Evolutionary conservation across 2,113 vertebrate species (phyloP), one percentile per base, ranked within the genome.

Genomic region (Callospermophilus lateralis): DNA sequence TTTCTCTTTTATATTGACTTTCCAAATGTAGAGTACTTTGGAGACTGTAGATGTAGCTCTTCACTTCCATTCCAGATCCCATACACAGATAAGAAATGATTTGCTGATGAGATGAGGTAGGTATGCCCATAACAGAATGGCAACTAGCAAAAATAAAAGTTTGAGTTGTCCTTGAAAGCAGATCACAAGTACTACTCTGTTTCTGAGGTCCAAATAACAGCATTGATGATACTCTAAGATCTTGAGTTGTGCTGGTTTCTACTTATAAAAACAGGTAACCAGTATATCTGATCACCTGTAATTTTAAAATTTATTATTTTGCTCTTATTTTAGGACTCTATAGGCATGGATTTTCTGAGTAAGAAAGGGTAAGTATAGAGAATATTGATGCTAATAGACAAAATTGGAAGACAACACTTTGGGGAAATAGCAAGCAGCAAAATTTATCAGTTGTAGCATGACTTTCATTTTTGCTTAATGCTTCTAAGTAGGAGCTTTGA

Each of bases 261-360:
- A 81, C 6, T 17, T 55, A 55, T 30, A 30, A 65, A 65, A 32
- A 87, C 16, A 87, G 8, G 24, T 55, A 55, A 19, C 55, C 55
- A 55, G 68, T 85, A 61, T 83, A 6, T 78, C 42, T 91, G 72
- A 74, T 7, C 4, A 77, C 22, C 3, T 79, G 20, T 84, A 34
- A 74, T 92, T 94, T 91, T 37, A 55, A 91, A 93, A 39, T 58
- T 87, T 42, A 48, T 84, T 65, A 26, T 28, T 91, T 91, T 77
- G 2, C 5, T 42, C 20, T 81, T 96, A 20, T 91, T 8, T 95
- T 48, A 77, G 55, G 42, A 6, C 67, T 95, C 53, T 88, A 51
- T 2, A 84, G 11, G 19, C 19, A 39, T 61, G 11, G 42, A 20
- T 67, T 93, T 92, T 83, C 73, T 85, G 3, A 96, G 65, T 58